Base-by-base conservation (phyloP, 1,140 invertebrate genomes). In the Drosophila takahashii region DNA sequence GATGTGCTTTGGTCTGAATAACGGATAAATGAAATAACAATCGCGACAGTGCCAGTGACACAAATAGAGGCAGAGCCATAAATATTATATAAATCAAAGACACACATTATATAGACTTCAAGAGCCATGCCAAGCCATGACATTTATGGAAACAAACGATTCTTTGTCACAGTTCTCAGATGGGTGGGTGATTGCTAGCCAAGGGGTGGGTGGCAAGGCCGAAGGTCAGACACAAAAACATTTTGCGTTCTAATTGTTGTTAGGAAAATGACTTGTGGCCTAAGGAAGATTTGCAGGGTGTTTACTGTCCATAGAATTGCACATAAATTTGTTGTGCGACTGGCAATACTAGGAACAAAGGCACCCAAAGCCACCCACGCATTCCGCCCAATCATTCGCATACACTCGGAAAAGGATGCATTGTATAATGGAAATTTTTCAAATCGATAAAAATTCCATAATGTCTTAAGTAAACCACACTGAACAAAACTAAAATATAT, bases 61-160 rank as follows among this genome's bases (percentile, higher is more conserved):
- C 48, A 48, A 56, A 50, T 47, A 67, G 50, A 39, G 32, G 9
- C 64, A 69, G 13, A 48, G 47, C 69, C 60, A 66, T 76, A 70
- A 79, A 84, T 83, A 84, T 79, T 75, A 60, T 79, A 83, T 83
- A 83, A 83, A 83, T 83, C 80, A 79, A 79, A 76, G 58, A 54
- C 26, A 53, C 70, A 79, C 71, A 84, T 71, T 80, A 80, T 70
- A 67, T 75, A 60, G 67, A 85, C 81, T 85, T 85, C 56, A 85
- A 85, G 56, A 77, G 64, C 60, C 52, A 52, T 72, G 74, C 73
- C 72, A 75, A 59, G 60, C 67, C 64, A 61, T 81, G 81, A 85
- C 81, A 71, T 86, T 85, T 78, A 85, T 85, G 81, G 77, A 86
- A 85, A 77, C 64, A 78, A 86, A 85, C 81, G 81, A 70, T 64